A percentile compares a stretch with the other conserved stretches of the same genome.
These are phyloP conservation scores for Lordiphosa andalusiaca DNA, from an alignment of 2,888 invertebrate species.

Conservation along the genomic window DNA sequence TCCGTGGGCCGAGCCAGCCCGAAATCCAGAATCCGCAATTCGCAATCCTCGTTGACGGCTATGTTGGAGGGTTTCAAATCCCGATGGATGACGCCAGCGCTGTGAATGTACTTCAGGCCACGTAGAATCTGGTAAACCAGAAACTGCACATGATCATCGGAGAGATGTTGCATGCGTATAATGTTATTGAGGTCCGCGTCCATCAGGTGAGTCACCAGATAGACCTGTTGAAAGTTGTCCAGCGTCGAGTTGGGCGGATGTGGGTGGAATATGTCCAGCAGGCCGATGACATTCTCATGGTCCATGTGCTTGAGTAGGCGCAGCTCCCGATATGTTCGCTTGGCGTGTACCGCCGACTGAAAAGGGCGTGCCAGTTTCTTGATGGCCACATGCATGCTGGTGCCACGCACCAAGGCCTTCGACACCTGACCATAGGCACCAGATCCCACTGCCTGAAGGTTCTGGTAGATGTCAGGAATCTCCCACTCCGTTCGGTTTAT, in stretches of 20 bases:
- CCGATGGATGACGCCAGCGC: conserved; percentile 98
- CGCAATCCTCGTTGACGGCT: conserved; percentile 99
- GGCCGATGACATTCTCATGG: conserved; percentile 97
- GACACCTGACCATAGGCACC: conserved; percentile 94
- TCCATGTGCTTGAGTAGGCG: conserved; percentile 98
- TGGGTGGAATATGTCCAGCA: conserved; percentile 97
- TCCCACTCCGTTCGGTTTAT: conserved; percentile 99
- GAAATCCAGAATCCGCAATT: conserved; percentile 98
- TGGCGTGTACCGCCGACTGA: conserved; percentile 98
- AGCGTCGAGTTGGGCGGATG: conserved; percentile 83
- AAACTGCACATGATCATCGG: conserved; percentile 99
- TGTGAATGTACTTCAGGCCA: conserved; percentile 98
- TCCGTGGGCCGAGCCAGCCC: conserved; percentile 98
- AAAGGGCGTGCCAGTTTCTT: conserved; percentile 99
- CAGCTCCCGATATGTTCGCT: conserved; percentile 97
- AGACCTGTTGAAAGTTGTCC: conserved; percentile 96
- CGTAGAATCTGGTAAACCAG: conserved; percentile 98
- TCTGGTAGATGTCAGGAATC: conserved; percentile 94
- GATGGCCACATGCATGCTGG: conserved; percentile 88
- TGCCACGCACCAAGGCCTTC: conserved; percentile 62
- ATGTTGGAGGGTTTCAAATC: conserved; percentile 99
- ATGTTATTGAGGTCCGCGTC: conserved; percentile 99
- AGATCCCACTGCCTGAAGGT: conserved; percentile 95
- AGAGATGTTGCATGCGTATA: conserved; percentile 97
- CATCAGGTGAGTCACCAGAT: conserved; percentile 98